Conservation (phyloP, 1,140 invertebrate genomes). For the Drosophila lacertosa region DNA sequence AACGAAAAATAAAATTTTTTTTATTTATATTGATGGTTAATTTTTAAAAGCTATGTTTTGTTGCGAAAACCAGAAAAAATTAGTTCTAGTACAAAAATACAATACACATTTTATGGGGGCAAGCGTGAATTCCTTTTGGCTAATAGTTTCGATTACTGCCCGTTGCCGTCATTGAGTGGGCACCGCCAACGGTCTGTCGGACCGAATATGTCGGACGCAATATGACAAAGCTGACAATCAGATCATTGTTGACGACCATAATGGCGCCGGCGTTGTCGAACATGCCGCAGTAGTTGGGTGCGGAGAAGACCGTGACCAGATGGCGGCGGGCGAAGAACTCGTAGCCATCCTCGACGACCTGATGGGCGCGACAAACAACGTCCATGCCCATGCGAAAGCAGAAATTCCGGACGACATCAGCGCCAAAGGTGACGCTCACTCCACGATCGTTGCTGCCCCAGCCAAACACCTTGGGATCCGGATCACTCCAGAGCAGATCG, state of each 20-base stretch:
- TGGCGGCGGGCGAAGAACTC: conserved; percentile 91
- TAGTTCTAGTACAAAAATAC: neutral
- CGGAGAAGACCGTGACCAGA: conserved; percentile 93
- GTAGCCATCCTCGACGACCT: conserved; percentile 95
- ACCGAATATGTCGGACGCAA: conserved; percentile 16
- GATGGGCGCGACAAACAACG: conserved; percentile 94
- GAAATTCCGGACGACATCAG: conserved; percentile 91
- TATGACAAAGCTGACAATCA: conserved; percentile 36
- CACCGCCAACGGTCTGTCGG: neutral
- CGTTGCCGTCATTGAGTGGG: conserved; percentile 3
- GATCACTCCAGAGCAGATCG: conserved; percentile 95
- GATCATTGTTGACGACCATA: conserved; percentile 90
- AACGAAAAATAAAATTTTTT: no score
- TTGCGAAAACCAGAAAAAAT: neutral
- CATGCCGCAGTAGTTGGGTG: conserved; percentile 93
- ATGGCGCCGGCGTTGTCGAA: conserved; percentile 96
- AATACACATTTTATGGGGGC: neutral
- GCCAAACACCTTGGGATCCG: conserved; percentile 91
- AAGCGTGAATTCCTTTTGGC: no score
- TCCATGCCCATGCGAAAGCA: conserved; percentile 92
- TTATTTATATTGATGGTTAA: no score
- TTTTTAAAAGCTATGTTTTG: no score
- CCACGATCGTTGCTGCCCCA: conserved; percentile 94
- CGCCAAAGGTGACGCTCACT: conserved; percentile 92
- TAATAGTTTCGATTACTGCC: conserved; percentile 44